phyloP scores from a whole-genome alignment of 2,113 vertebrate genomes.

The Sturnira hondurensis region DNA sequence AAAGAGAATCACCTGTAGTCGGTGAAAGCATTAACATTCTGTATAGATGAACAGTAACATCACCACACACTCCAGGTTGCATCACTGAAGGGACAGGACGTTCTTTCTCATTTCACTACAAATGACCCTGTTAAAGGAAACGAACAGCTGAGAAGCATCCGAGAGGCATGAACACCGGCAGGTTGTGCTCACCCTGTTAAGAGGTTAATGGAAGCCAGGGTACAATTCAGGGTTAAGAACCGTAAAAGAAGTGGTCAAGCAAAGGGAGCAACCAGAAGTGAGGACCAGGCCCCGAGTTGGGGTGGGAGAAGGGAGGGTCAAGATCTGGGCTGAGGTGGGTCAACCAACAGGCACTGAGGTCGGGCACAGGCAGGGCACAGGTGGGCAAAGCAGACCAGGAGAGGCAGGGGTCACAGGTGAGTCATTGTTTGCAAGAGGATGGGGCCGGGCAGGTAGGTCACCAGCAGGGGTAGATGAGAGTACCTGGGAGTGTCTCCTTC shows the following conservation, averaged over 20 bases:
- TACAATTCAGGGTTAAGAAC: not conserved
- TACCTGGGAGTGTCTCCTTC: slow-evolving; percentile 66
- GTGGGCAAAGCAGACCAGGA: slow-evolving; percentile 53
- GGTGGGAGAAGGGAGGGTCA: not conserved
- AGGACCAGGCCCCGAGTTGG: not conserved
- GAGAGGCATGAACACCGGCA: not conserved
- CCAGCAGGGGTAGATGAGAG: slow-evolving; percentile 58
- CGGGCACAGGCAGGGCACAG: slow-evolving; percentile 50
- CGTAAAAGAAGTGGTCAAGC: slow-evolving; percentile 26
- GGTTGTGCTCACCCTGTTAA: not conserved
- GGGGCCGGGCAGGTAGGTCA: slow-evolving; percentile 55
- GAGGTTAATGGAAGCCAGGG: not conserved
- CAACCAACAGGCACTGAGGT: slow-evolving; percentile 29
- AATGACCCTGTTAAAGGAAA: not conserved
- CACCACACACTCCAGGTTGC: not conserved
- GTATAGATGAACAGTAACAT: not conserved
- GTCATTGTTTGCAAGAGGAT: slow-evolving; percentile 36
- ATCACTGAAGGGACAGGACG: not conserved
- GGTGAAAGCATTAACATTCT: not conserved
- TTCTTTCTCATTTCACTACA: not conserved
- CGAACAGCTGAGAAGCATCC: not conserved
- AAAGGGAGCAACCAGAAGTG: slow-evolving; percentile 40
- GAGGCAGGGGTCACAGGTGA: slow-evolving; percentile 51
- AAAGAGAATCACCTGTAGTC: not conserved
- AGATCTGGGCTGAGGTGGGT: slow-evolving; percentile 27